These are phyloP conservation scores for Phymatocera aterrima DNA, from an alignment of 2,888 invertebrate genomes.

Conservation along the genomic window DNA sequence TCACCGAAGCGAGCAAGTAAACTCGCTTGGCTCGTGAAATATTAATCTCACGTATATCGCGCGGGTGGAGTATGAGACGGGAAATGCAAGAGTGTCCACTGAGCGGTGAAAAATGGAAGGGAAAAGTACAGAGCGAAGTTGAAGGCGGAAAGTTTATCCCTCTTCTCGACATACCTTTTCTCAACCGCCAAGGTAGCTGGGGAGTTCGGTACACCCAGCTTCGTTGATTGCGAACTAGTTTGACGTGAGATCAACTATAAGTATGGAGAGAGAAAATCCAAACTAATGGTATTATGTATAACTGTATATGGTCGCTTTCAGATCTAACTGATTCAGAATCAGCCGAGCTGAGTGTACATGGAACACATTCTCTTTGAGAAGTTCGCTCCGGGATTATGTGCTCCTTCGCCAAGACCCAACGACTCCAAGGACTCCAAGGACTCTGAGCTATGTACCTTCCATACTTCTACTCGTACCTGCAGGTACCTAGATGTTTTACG, in stretches of 20 bases:
- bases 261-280: no score
- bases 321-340: no score
- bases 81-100: slow-evolving; percentile 27
- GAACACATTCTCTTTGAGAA: slow-evolving; percentile 43
- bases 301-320: no score
- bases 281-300: no score
- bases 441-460: slow-evolving; percentile 40
- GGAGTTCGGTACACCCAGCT: not conserved
- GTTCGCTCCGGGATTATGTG: slow-evolving; percentile 40
- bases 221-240: no score
- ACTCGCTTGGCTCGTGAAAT: slow-evolving; percentile 23
- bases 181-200: slow-evolving; percentile 4
- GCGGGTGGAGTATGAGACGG: not conserved
- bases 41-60: slow-evolving; percentile 29
- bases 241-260: no score
- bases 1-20: not conserved
- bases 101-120: slow-evolving; percentile 2
- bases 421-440: slow-evolving; percentile 39
- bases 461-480: not conserved
- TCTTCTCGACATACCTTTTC: slow-evolving; percentile 13
- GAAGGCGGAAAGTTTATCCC: slow-evolving; percentile 40
- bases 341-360: no score
- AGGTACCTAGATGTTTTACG: slow-evolving; percentile 36
- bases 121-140: slow-evolving; percentile 20
- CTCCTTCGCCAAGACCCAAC: slow-evolving; percentile 16